phyloP scores from a whole-genome alignment of 2,888 invertebrate genomes.

The Dilophus febrilis region DNA sequence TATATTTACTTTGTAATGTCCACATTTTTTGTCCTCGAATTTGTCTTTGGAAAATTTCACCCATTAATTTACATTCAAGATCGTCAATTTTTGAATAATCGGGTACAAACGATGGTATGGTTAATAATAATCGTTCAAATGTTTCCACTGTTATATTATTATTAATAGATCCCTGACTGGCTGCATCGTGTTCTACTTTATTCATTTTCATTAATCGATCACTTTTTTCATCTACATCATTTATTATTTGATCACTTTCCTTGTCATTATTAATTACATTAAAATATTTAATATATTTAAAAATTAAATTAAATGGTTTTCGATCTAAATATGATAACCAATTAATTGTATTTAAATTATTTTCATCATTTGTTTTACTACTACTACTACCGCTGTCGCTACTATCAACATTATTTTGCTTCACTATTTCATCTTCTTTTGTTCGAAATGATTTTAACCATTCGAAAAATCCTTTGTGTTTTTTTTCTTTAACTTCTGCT shows the following conservation, averaged over 20 bases:
- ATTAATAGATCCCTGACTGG: constrained; percentile 2
- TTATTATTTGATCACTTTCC: constrained; percentile 7
- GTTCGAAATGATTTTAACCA: neutral
- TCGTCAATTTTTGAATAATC: constrained; percentile 47
- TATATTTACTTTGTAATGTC: constrained; percentile 47
- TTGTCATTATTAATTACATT: neutral
- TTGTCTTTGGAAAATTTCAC: constrained; percentile 49
- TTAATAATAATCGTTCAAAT: constrained; percentile 44
- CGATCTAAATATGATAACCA: constrained; percentile 23
- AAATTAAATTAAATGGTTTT: constrained; percentile 25
- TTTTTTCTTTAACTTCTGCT: neutral
- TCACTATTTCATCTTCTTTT: neutral
- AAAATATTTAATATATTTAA: constrained; percentile 7
- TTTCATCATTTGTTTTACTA: constrained; percentile 10
- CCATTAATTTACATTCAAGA: constrained; percentile 48
- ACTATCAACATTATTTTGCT: neutral
- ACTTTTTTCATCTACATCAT: too few species aligned
- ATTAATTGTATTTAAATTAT: constrained; percentile 7
- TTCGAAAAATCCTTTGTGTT: neutral
- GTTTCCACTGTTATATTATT: constrained; percentile 18
- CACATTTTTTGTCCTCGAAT: constrained; percentile 49
- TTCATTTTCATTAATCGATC: too few species aligned
- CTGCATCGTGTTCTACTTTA: too few species aligned
- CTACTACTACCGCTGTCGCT: constrained; percentile 13
- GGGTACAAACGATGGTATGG: constrained; percentile 49